These are phyloP conservation scores for Pinna nobilis DNA, from an alignment of 1,140 invertebrate species.

Conservation along the genomic window DNA sequence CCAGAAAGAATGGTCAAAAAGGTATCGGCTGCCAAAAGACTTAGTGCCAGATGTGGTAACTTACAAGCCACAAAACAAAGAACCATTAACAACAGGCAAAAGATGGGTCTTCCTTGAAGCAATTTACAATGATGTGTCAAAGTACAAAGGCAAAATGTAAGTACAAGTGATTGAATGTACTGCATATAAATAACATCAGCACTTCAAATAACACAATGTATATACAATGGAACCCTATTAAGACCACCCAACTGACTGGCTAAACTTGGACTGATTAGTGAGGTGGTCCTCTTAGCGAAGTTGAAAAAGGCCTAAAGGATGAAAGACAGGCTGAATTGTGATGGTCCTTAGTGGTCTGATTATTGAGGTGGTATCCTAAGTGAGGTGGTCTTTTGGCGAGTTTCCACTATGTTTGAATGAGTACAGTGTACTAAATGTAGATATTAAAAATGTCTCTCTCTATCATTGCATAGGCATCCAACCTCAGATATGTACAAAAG, in stretches of 20 bases:
- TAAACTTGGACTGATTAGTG: too few relatives aligned
- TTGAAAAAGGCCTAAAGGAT: too few relatives aligned
- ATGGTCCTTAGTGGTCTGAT: too few relatives aligned
- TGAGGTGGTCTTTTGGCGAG: too few relatives aligned
- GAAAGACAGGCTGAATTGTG: too few relatives aligned
- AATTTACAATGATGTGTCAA: constrained; percentile 15
- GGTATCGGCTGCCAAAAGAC: neutral
- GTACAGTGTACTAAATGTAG: neutral
- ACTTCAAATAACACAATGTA: too few relatives aligned
- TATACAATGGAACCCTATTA: too few relatives aligned
- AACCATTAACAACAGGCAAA: neutral
- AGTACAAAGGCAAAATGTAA: constrained; percentile 20
- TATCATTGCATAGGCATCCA: neutral
- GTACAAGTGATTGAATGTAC: neutral
- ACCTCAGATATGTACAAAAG: neutral
- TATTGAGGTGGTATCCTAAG: too few relatives aligned
- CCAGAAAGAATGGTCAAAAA: constrained; percentile 7
- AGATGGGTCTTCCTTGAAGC: constrained; percentile 2
- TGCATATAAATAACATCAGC: too few relatives aligned
- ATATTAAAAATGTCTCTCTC: neutral
- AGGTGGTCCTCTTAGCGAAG: too few relatives aligned
- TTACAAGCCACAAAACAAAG: neutral
- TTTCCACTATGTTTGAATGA: too few relatives aligned
- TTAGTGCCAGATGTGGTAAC: neutral
- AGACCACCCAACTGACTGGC: too few relatives aligned